These are phyloP conservation scores for Acronicta leporina DNA, from an alignment of 2,888 invertebrate genomes.

Conservation along the genomic window DNA sequence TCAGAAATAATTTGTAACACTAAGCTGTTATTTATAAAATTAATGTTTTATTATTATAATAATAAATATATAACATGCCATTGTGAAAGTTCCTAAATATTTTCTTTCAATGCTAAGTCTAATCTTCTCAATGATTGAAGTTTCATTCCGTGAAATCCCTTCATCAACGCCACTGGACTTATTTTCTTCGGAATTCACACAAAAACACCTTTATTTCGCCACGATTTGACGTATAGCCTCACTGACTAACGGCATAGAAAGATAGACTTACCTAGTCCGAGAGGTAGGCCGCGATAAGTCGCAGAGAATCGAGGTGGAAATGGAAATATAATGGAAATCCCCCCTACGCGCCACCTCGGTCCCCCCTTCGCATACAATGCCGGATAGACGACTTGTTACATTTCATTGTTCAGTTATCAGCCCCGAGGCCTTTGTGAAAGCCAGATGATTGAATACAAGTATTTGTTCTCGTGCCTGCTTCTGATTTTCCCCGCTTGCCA, in stretches of 20 bases:
- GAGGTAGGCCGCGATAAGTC: constrained; percentile 87
- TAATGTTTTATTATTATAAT: too few species aligned
- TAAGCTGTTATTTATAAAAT: too few species aligned
- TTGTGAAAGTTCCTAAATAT: too few species aligned
- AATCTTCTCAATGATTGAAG: constrained; percentile 10
- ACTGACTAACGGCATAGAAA: constrained; percentile 86
- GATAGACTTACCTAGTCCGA: constrained; percentile 87
- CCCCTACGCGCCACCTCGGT: constrained; percentile 61
- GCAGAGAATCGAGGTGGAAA: constrained; percentile 87
- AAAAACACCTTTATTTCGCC: constrained; percentile 66
- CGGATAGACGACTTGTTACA: constrained; percentile 89
- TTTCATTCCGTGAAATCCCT: constrained; percentile 16
- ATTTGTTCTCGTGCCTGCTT: constrained; percentile 87
- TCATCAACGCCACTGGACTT: constrained; percentile 39
- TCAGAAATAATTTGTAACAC: too few species aligned
- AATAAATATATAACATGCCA: too few species aligned
- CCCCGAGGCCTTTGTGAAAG: constrained; percentile 85
- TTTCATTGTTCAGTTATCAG: constrained; percentile 90
- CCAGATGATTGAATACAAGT: constrained; percentile 88
- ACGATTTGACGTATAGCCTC: constrained; percentile 74
- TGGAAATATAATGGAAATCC: constrained; percentile 88
- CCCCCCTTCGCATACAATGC: constrained; percentile 81
- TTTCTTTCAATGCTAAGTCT: not conserved
- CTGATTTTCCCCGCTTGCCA: constrained; percentile 84
- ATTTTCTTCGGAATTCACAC: constrained; percentile 53